Conservation (phyloP, 1,140 invertebrate species). For the Globodera ellingtonae region DNA sequence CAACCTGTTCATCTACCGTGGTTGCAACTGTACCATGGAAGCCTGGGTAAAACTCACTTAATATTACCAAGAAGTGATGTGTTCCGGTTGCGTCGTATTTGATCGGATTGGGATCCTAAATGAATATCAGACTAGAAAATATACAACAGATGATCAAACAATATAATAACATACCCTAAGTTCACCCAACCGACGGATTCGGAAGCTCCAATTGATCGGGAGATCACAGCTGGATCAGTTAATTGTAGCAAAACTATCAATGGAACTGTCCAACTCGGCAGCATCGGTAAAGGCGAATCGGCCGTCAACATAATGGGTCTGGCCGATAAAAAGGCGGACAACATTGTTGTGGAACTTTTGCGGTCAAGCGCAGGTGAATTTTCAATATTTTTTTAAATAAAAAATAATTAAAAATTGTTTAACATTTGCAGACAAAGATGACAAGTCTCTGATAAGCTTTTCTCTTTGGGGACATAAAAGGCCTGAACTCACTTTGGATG, state of each 20-base stretch:
- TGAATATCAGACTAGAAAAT: too few relatives aligned
- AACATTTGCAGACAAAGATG: too few relatives aligned
- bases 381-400: too few relatives aligned
- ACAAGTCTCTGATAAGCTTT: too few relatives aligned
- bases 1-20: constrained; percentile 11
- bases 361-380: not conserved
- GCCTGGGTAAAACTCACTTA: not conserved
- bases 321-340: not conserved
- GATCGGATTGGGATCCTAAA: too few relatives aligned
- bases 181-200: not conserved
- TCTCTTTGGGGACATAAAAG: too few relatives aligned
- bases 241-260: not conserved
- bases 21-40: constrained; percentile 17
- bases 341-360: not conserved
- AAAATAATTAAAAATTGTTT: too few relatives aligned
- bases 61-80: too few relatives aligned
- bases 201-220: not conserved
- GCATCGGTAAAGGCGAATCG: not conserved
- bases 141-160: too few relatives aligned
- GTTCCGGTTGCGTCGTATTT: too few relatives aligned
- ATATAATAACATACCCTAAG: not conserved
- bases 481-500: too few relatives aligned
- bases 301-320: not conserved
- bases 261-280: not conserved
- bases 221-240: not conserved